Evolutionary conservation across 2,888 invertebrate species (phyloP), one percentile per base, ranked within the genome.

Genomic region (Rotaria macrura): DNA sequence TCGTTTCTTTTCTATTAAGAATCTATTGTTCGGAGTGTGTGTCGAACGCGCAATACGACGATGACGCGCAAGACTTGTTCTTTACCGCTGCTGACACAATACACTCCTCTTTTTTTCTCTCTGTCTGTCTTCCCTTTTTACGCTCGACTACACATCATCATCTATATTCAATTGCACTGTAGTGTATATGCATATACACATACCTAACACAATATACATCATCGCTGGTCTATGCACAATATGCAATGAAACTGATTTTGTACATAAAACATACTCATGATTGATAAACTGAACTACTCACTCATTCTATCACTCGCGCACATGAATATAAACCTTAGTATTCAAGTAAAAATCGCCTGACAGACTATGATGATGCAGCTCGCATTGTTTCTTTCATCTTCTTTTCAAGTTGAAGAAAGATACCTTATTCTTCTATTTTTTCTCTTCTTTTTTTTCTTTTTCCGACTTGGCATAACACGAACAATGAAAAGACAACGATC

Each of bases 61-160:
- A 34, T 65, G 65, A 65, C 65, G 65, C 34, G 65, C 65, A 65
- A 65, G 65, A 65, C 34, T 65, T 65, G 29, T 65, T 65, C 65
- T 65, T 65, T 38, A 65, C 65, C 65, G 65, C 34, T 65, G 34
- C 65, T 65, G 65, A 65, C 65, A 65, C 65, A 65, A 65, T 65
- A 65, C 65, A 65, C 65, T 65, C 65, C 25, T 65, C 65, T 65
- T 4, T 65, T 65, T 65, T 65, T 65, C 34, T 65, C 65, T 65
- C 34, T 65, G 65, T 65, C 65, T 65, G 34, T 38, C 65, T 65
- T 65, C 6, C 65, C 34, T 65, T 65, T 65, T 65, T 34, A 65
- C 65, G 65, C 65, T 65, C 65, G 65, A 65, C 65, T 65, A 34
- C 65, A 65, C 65, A 65, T 65, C 65, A 65, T 65, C 65, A 65